phyloP scores from a whole-genome alignment of 2,888 invertebrate genomes.

The Melanostoma mellinum region DNA sequence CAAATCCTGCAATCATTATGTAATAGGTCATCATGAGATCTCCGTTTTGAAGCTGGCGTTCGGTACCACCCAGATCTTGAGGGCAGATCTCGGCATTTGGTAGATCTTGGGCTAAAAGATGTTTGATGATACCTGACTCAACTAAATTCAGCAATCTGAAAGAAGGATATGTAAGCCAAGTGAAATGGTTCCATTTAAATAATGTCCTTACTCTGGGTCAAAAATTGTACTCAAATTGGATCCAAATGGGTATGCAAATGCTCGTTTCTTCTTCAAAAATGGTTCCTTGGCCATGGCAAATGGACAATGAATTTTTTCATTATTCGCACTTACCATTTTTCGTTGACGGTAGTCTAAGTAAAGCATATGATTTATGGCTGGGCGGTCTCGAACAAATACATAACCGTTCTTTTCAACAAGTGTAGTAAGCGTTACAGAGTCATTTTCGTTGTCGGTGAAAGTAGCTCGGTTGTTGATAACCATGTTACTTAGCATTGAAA shows the following conservation, averaged over 20 bases:
- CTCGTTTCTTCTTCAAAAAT: constrained; percentile 86
- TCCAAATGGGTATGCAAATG: constrained; percentile 87
- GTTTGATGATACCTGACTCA: constrained; percentile 89
- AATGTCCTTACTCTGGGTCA: constrained; percentile 86
- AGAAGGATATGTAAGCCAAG: constrained; percentile 57
- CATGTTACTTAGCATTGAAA: constrained; percentile 79
- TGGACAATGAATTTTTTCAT: constrained; percentile 87
- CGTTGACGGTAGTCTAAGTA: constrained; percentile 86
- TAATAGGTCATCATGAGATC: constrained; percentile 91
- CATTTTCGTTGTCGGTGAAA: constrained; percentile 80
- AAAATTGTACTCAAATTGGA: constrained; percentile 85
- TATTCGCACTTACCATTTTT: constrained; percentile 84
- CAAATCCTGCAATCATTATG: constrained; percentile 88
- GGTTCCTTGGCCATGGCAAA: constrained; percentile 89
- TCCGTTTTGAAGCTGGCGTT: constrained; percentile 88
- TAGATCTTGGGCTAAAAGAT: constrained; percentile 85
- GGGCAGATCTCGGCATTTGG: constrained; percentile 92
- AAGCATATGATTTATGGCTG: constrained; percentile 87
- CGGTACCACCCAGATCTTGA: constrained; percentile 90
- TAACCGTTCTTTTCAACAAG: constrained; percentile 82
- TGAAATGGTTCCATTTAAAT: background rate
- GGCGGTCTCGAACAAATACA: constrained; percentile 88
- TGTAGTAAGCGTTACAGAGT: constrained; percentile 80
- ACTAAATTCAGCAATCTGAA: constrained; percentile 86
- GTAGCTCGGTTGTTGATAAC: constrained; percentile 78